Conservation (phyloP, 2,113 vertebrate species). For the Pheucticus melanocephalus region DNA sequence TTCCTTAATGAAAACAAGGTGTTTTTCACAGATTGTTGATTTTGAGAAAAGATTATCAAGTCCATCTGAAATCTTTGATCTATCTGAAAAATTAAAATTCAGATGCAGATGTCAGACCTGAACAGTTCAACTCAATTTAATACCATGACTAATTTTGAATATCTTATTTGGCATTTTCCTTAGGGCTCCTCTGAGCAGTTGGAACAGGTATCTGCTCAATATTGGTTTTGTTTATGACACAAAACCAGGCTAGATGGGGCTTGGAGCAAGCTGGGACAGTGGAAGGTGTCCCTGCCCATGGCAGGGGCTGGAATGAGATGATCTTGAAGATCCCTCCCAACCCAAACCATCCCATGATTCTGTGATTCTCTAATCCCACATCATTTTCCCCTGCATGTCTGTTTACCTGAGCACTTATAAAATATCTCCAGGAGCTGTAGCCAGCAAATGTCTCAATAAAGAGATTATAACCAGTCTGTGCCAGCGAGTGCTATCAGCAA, state of each 20-base stretch:
- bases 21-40: neutral
- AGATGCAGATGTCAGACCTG: neutral
- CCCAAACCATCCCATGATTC: neutral
- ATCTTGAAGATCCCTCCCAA: neutral
- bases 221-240: neutral
- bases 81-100: neutral
- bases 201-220: neutral
- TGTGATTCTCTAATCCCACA: neutral
- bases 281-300: neutral
- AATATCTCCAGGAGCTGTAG: neutral
- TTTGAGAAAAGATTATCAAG: neutral
- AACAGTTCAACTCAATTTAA: neutral
- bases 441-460: neutral
- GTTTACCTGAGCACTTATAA: neutral
- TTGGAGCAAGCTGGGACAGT: neutral
- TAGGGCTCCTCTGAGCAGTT: neutral
- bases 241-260: neutral
- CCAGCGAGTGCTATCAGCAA: neutral
- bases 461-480: neutral
- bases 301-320: fast-evolving
- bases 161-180: neutral
- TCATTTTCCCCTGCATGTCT: neutral
- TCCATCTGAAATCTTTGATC: neutral
- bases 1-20: neutral
- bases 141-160: neutral